Evolutionary conservation across 2,113 vertebrate genomes (phyloP).

Genomic region (Mastomys coucha): DNA sequence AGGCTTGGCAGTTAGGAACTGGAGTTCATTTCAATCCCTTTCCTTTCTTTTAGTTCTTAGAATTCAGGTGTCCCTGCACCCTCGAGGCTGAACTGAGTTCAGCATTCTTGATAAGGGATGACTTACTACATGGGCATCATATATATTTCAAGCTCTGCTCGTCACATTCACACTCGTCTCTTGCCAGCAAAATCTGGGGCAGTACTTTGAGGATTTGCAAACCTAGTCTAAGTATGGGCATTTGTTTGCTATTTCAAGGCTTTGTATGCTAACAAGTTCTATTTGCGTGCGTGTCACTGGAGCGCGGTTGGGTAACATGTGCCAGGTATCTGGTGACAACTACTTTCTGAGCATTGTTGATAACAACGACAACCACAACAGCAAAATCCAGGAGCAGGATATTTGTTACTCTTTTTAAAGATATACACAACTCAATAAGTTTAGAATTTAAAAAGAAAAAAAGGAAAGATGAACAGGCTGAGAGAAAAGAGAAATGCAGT

Average conservation of each 20-base stretch:
- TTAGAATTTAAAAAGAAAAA: background rate
- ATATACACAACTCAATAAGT: background rate
- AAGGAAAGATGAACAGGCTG: background rate
- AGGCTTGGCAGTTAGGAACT: slow-evolving; percentile 10
- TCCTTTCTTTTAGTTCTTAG: slow-evolving; percentile 42
- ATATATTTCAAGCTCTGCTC: background rate
- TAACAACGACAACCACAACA: slow-evolving; percentile 27
- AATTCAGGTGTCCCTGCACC: slow-evolving; percentile 20
- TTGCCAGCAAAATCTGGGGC: slow-evolving; percentile 36
- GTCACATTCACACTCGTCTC: background rate
- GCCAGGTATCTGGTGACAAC: slow-evolving; percentile 26
- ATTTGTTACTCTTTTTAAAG: background rate
- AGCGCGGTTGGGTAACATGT: slow-evolving; percentile 25
- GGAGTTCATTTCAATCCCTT: slow-evolving; percentile 27
- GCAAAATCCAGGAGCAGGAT: slow-evolving; percentile 17
- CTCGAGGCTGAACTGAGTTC: background rate
- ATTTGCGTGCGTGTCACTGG: background rate
- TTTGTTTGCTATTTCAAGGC: slow-evolving; percentile 62
- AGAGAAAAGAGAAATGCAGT: slow-evolving; percentile 21
- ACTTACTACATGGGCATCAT: background rate
- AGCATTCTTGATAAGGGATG: slow-evolving; percentile 24
- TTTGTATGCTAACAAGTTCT: slow-evolving; percentile 58
- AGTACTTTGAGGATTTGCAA: slow-evolving; percentile 1
- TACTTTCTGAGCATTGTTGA: slow-evolving; percentile 2
- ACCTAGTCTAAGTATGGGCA: slow-evolving; percentile 8